Evolutionary conservation across 2,797 vertebrate genomes (phyloP).

Genomic region (Stomatorhinus walkeri): DNA sequence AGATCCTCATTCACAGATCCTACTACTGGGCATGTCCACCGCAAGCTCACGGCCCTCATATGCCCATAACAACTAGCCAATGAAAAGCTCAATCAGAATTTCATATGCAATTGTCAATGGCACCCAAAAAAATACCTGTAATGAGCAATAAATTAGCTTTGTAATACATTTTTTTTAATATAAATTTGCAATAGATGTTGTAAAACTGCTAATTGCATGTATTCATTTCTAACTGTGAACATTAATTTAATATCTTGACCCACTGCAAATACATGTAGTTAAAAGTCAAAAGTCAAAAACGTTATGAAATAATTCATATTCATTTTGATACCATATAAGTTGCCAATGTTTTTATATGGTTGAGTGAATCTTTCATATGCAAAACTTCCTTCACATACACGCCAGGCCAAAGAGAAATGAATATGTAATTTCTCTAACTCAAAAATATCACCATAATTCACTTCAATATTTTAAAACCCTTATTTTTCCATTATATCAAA

Average conservation of each 20-base stretch:
- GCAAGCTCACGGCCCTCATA: neutral
- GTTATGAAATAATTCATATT: neutral
- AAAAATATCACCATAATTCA: conserved; percentile 34
- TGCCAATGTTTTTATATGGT: neutral
- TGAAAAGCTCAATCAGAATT: neutral
- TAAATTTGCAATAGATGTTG: neutral
- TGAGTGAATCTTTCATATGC: neutral
- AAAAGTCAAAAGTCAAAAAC: neutral
- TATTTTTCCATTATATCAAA: conserved; percentile 30
- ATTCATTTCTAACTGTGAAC: neutral
- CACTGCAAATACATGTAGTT: neutral
- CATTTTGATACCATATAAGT: neutral
- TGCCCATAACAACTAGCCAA: neutral
- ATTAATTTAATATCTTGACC: neutral
- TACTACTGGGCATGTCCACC: neutral
- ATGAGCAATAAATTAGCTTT: neutral
- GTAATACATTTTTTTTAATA: neutral
- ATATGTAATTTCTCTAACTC: neutral
- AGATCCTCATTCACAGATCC: conserved; percentile 28
- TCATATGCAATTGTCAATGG: neutral
- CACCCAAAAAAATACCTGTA: neutral
- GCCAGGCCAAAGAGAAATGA: neutral
- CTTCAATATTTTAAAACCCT: conserved; percentile 46
- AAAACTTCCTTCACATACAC: neutral
- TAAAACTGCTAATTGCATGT: neutral